These are phyloP conservation scores for Tolypeutes matacus DNA, from an alignment of 2,797 vertebrate species.

Conservation along the genomic window DNA sequence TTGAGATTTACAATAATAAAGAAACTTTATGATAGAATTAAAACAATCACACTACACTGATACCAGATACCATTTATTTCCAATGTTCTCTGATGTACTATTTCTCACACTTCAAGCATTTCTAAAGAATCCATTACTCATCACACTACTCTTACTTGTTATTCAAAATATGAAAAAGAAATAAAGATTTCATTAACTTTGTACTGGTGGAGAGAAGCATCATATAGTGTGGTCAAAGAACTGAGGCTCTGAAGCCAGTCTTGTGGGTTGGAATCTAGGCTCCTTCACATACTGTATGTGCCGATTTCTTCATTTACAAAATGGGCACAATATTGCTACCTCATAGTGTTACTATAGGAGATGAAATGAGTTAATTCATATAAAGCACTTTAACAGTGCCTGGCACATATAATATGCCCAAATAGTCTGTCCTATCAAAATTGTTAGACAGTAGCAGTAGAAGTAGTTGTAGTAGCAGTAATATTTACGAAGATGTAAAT, in stretches of 20 bases:
- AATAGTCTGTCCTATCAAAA: not conserved
- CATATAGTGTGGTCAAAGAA: not conserved
- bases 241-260: not conserved
- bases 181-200: not conserved
- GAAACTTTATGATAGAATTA: not conserved
- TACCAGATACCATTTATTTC: not conserved
- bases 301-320: slow-evolving; percentile 2
- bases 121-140: not conserved
- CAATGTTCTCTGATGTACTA: not conserved
- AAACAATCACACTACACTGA: not conserved
- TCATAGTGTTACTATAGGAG: not conserved
- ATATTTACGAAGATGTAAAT: slow-evolving; percentile 85
- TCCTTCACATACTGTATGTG: not conserved
- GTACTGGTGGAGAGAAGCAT: not conserved
- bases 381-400: not conserved
- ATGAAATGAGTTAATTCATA: not conserved
- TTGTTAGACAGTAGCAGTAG: not conserved
- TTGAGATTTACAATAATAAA: not conserved
- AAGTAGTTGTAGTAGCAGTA: not conserved
- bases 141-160: not conserved
- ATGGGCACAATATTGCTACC: not conserved
- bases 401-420: not conserved
- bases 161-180: slow-evolving; percentile 16
- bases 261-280: not conserved
- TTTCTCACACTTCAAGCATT: not conserved